Percentiles rank a stretch among this genome's conserved stretches.
These are phyloP conservation scores for Eupristina koningsbergeri DNA, from an alignment of 1,140 invertebrate species.

Conservation along the genomic window DNA sequence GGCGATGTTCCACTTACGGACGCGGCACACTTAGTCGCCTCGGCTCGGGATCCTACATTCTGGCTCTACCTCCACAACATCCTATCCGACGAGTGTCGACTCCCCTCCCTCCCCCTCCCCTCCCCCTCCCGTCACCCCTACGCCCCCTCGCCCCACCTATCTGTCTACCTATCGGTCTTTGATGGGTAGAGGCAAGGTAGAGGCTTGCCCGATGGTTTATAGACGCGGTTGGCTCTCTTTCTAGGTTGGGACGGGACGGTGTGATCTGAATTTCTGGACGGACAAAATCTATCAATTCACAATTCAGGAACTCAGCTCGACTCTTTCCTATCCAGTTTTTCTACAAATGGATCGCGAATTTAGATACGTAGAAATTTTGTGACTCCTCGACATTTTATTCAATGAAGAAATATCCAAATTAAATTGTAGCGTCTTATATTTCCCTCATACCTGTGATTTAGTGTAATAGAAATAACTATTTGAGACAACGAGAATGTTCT, in stretches of 20 bases:
- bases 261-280: constrained; percentile 1
- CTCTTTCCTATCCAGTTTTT: neutral
- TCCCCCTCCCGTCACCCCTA: neutral
- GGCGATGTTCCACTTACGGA: constrained; percentile 72
- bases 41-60: constrained; percentile 70
- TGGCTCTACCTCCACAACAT: constrained; percentile 48
- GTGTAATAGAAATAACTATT: neutral
- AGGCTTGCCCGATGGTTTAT: neutral
- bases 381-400: neutral
- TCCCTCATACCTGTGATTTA: constrained; percentile 6
- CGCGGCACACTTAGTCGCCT: constrained; percentile 70
- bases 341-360: neutral
- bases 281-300: neutral
- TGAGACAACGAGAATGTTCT: too few relatives aligned
- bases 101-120: neutral
- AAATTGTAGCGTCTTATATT: neutral
- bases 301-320: too few relatives aligned
- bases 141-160: neutral
- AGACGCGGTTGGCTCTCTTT: neutral
- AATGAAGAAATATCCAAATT: neutral
- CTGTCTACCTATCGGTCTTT: neutral
- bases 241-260: neutral
- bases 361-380: neutral
- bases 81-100: constrained; percentile 59
- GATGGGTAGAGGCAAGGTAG: neutral